Conservation (phyloP, 2,888 invertebrate genomes). For the Cremastobaeus sp. region DNA sequence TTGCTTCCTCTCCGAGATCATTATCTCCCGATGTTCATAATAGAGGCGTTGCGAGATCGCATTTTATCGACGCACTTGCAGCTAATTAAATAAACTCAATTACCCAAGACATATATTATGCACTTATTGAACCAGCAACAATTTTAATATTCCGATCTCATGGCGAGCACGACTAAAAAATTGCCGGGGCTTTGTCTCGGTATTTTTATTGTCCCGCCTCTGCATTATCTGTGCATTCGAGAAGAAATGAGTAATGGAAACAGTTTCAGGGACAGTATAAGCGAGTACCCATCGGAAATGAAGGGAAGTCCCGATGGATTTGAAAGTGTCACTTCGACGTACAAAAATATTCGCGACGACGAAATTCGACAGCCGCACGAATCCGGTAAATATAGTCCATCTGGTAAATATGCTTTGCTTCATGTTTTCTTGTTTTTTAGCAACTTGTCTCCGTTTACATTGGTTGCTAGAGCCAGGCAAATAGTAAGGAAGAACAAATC, state of each 20-base stretch:
- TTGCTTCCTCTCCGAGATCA: constrained; percentile 4
- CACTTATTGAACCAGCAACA: too few species aligned
- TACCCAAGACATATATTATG: too few species aligned
- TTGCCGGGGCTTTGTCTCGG: too few species aligned
- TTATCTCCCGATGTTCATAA: constrained; percentile 35
- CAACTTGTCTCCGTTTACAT: too few species aligned
- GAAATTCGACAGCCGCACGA: constrained; percentile 82
- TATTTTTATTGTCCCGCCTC: too few species aligned
- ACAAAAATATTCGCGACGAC: constrained; percentile 82
- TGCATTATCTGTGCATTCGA: too few species aligned
- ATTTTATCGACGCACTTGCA: constrained; percentile 15
- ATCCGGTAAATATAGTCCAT: constrained; percentile 80
- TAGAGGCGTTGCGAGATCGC: constrained; percentile 18
- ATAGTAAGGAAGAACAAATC: too few species aligned
- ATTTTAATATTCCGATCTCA: too few species aligned
- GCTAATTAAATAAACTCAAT: constrained; percentile 43
- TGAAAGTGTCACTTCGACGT: constrained; percentile 83
- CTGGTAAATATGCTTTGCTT: constrained; percentile 57
- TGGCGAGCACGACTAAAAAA: too few species aligned
- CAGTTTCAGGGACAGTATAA: constrained; percentile 83
- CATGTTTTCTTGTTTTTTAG: constrained; percentile 3
- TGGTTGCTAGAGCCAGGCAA: too few species aligned
- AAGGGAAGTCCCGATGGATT: constrained; percentile 82
- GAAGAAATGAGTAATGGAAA: constrained; percentile 17
- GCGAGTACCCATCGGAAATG: constrained; percentile 85